Evolutionary conservation across 2,888 invertebrate genomes (phyloP).

Genomic region (Drosophila merina): DNA sequence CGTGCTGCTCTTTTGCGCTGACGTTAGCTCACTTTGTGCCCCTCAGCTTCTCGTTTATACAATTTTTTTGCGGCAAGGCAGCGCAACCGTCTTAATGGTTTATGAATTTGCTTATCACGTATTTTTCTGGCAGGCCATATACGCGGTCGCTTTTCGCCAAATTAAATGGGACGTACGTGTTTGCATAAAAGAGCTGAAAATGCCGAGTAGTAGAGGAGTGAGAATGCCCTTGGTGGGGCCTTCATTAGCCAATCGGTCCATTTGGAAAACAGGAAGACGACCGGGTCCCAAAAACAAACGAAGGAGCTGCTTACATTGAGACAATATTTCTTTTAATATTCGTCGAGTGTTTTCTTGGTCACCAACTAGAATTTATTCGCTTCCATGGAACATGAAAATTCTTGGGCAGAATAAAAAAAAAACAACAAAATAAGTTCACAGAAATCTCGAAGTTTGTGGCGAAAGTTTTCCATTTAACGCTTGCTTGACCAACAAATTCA

Average conservation of each 20-base stretch:
- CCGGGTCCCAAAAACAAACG: not conserved
- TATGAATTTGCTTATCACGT: slow-evolving; percentile 74
- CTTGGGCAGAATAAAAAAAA: slow-evolving; percentile 1
- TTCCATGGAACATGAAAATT: slow-evolving; percentile 22
- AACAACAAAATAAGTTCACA: slow-evolving; percentile 19
- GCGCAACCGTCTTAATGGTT: slow-evolving; percentile 66
- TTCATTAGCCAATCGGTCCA: slow-evolving; percentile 42
- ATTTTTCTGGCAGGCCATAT: slow-evolving; percentile 65
- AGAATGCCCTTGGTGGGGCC: slow-evolving; percentile 2
- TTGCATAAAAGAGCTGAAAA: slow-evolving; percentile 58
- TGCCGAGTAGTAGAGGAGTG: slow-evolving; percentile 18
- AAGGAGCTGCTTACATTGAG: slow-evolving; percentile 16
- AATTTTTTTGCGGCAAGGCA: slow-evolving; percentile 43
- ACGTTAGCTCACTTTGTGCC: slow-evolving; percentile 33
- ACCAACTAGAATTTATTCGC: slow-evolving; percentile 66
- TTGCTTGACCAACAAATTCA: slow-evolving; percentile 61
- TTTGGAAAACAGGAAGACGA: slow-evolving; percentile 9
- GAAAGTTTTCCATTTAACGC: slow-evolving; percentile 64
- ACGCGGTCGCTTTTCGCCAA: slow-evolving; percentile 61
- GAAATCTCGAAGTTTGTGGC: slow-evolving; percentile 38
- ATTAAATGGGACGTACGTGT: slow-evolving; percentile 72
- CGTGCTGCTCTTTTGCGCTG: slow-evolving; percentile 40
- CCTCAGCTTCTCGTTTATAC: slow-evolving; percentile 15
- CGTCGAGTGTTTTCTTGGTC: slow-evolving; percentile 59
- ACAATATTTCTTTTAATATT: slow-evolving; percentile 64